Conservation (phyloP, 2,113 vertebrate genomes). For the Xenopus laevis region DNA sequence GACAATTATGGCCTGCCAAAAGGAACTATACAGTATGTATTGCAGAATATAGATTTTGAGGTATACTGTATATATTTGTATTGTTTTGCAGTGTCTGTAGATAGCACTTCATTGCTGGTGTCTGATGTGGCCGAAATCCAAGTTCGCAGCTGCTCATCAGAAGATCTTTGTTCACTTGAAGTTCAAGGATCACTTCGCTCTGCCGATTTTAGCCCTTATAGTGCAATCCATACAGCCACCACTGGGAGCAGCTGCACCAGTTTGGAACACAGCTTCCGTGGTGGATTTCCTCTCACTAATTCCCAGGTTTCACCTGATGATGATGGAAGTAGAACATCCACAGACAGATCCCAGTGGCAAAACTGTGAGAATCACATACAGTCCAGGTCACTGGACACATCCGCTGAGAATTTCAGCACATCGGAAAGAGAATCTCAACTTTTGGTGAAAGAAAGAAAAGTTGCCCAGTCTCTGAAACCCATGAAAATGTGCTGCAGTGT, state of each 20-base stretch:
- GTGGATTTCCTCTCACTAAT: slow-evolving; percentile 53
- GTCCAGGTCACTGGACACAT: slow-evolving; percentile 63
- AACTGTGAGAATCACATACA: slow-evolving; percentile 55
- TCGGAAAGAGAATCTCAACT: slow-evolving; percentile 63
- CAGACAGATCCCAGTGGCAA: slow-evolving; percentile 52
- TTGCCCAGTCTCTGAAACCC: slow-evolving; percentile 57
- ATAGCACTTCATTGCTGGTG: slow-evolving; percentile 74
- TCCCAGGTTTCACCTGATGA: slow-evolving; percentile 53
- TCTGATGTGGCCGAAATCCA: slow-evolving; percentile 72
- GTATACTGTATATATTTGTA: too few relatives aligned
- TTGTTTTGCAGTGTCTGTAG: slow-evolving; percentile 68
- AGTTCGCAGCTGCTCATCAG: slow-evolving; percentile 74
- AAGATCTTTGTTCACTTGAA: slow-evolving; percentile 80
- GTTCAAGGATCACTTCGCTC: slow-evolving; percentile 71
- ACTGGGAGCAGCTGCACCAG: slow-evolving; percentile 65
- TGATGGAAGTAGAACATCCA: slow-evolving; percentile 60
- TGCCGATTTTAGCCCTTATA: slow-evolving; percentile 69
- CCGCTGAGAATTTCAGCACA: slow-evolving; percentile 64
- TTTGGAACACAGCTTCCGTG: slow-evolving; percentile 60
- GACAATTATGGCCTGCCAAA: too few relatives aligned
- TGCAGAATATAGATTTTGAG: too few relatives aligned
- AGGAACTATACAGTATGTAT: too few relatives aligned
- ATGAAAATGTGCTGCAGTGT: slow-evolving; percentile 73
- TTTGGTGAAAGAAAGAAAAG: slow-evolving; percentile 44
- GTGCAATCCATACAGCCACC: slow-evolving; percentile 57